Evolutionary conservation across 2,113 vertebrate species (phyloP), one percentile per base, ranked within the genome.

Genomic region (Barnardius zonarius): DNA sequence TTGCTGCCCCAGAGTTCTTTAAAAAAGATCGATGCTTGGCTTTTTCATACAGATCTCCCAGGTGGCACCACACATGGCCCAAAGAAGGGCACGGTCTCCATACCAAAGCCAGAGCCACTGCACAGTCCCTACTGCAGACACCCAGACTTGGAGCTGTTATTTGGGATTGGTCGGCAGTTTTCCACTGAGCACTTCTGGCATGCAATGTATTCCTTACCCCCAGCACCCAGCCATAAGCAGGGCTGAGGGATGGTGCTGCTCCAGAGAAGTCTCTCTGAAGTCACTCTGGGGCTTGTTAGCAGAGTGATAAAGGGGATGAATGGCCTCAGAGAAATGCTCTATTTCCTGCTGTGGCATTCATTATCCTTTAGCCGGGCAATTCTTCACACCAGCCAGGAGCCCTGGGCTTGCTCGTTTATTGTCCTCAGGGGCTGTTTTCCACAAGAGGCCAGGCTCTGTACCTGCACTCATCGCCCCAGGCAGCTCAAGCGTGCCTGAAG

Each of bases 291-390:
- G 94, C 96, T 97, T 93, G 93, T 96, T 95, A 97, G 93, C 46
- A 1, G 83, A 66, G 88, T 83, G 92, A 88, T 96, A 95, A 96
- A 96, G 57, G 78, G 91, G 92, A 97, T 96, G 95, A 80, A 97
- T 86, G 73, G 92, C 80, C 91, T 86, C 93, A 18, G 89, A 93
- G 96, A 95, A 94, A 92, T 22, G 89, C 70, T 97, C 91, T 49
- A 55, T 96, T 94, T 97, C 73, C 90, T 79, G 95, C 90, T 61
- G 73, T 13, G 70, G 78, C 79, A 93, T 91, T 94, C 72, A 76
- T 95, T 95, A 90, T 83, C 86, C 93, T 92, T 93, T 76, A 90
- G 88, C 90, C 9, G 1, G 66, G 85, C 86, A 52, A 85, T 96
- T 69, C 88, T 37, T 96, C 90, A 88, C 85, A 11, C 9, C 89